Evolutionary conservation across 2,797 vertebrate species (phyloP).

Genomic region (Spinus olivaceus): DNA sequence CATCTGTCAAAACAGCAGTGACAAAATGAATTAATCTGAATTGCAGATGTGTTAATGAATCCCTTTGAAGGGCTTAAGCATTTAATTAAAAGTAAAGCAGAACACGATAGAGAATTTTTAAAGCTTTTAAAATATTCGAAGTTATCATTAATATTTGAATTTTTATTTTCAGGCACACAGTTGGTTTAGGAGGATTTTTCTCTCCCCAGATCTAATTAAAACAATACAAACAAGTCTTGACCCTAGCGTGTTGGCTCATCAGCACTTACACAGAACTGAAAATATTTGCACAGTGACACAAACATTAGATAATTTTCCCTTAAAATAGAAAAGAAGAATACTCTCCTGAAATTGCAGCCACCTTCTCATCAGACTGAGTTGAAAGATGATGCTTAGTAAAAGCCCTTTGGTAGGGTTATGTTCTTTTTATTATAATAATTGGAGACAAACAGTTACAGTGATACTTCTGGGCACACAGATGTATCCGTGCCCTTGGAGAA

Average conservation of each 20-base stretch:
- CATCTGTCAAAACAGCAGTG: slow-evolving; percentile 70
- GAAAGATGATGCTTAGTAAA: not conserved
- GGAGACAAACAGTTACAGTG: not conserved
- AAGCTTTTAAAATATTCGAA: slow-evolving; percentile 62
- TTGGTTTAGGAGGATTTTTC: slow-evolving; percentile 22
- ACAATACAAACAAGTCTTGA: slow-evolving; percentile 40
- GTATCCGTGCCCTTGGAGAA: not conserved
- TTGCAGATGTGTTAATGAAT: slow-evolving; percentile 72
- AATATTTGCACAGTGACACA: slow-evolving; percentile 15
- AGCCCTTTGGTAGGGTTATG: not conserved
- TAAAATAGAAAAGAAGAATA: not conserved
- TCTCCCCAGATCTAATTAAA: slow-evolving; percentile 31
- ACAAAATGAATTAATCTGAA: slow-evolving; percentile 68
- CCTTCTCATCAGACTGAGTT: not conserved
- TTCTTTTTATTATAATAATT: not conserved
- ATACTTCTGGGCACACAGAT: not conserved
- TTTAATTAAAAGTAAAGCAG: slow-evolving; percentile 74
- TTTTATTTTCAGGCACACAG: slow-evolving; percentile 49
- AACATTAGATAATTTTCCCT: not conserved
- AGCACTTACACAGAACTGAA: not conserved
- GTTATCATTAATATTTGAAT: slow-evolving; percentile 51
- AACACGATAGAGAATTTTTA: slow-evolving; percentile 48
- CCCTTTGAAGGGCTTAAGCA: slow-evolving; percentile 67
- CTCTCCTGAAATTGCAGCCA: not conserved
- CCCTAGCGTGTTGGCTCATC: not conserved